A percentile compares a stretch with the other conserved stretches of the same genome.
phyloP scores from a whole-genome alignment of 2,888 invertebrate species.

The Monopis laevigella region DNA sequence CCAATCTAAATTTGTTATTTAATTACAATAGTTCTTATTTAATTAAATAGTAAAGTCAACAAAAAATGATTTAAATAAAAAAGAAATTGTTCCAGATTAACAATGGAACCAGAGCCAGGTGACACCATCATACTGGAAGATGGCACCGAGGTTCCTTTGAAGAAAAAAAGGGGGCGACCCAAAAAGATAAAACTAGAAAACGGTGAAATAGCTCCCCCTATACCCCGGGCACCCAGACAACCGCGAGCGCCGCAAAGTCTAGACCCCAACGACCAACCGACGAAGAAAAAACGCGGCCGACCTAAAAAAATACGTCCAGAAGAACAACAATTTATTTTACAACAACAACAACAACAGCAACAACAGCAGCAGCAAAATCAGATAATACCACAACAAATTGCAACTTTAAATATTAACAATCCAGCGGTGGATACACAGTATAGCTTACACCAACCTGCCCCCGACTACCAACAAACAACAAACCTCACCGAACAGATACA shows the following conservation, averaged over 20 bases:
- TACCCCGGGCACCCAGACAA: slow-evolving; percentile 57
- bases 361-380: slow-evolving; percentile 25
- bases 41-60: too few species aligned
- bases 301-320: slow-evolving; percentile 86
- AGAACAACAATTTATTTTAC: slow-evolving; percentile 63
- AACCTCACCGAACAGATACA: slow-evolving; percentile 13
- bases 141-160: slow-evolving; percentile 75
- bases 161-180: slow-evolving; percentile 91
- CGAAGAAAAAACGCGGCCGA: slow-evolving; percentile 88
- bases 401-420: too few species aligned
- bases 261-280: slow-evolving; percentile 57
- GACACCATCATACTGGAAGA: slow-evolving; percentile 68
- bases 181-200: slow-evolving; percentile 81
- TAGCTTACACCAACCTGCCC: slow-evolving; percentile 27
- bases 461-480: slow-evolving; percentile 27
- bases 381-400: slow-evolving; percentile 15
- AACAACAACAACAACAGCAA: slow-evolving; percentile 44
- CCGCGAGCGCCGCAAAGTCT: slow-evolving; percentile 40
- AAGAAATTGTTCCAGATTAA: slow-evolving; percentile 41
- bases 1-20: too few species aligned
- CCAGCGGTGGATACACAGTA: slow-evolving; percentile 24
- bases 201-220: slow-evolving; percentile 70
- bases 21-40: too few species aligned
- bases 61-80: neutral
- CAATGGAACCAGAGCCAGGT: slow-evolving; percentile 61